Evolutionary conservation across 1,140 invertebrate species (phyloP).

Genomic region (Zeugodacus cucurbitae): DNA sequence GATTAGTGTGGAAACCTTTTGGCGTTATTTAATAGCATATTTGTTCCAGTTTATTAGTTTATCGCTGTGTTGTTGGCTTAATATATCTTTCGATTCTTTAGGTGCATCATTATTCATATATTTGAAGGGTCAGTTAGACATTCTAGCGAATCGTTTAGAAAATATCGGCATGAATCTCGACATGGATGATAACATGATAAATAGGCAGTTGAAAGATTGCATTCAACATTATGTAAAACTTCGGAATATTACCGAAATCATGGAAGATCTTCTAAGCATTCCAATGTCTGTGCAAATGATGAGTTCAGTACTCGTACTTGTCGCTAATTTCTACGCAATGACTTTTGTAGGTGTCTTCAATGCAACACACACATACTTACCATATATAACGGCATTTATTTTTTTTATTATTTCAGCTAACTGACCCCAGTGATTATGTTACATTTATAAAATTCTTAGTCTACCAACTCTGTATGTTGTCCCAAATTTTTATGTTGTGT

Average conservation of each 20-base stretch:
- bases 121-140: slow-evolving; percentile 53
- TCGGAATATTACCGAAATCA: slow-evolving; percentile 44
- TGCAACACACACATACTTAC: too few species aligned
- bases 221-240: slow-evolving; percentile 50
- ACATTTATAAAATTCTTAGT: slow-evolving; percentile 49
- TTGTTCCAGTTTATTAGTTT: slow-evolving; percentile 52
- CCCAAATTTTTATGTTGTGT: slow-evolving; percentile 58
- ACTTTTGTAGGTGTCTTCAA: slow-evolving; percentile 42
- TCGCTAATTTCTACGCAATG: slow-evolving; percentile 60
- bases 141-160: slow-evolving; percentile 51
- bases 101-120: slow-evolving; percentile 56
- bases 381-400: too few species aligned
- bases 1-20: slow-evolving; percentile 28
- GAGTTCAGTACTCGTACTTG: slow-evolving; percentile 56
- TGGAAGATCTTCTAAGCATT: slow-evolving; percentile 52
- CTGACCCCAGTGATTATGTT: slow-evolving; percentile 46
- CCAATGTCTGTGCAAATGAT: slow-evolving; percentile 57
- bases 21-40: slow-evolving; percentile 20
- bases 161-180: slow-evolving; percentile 38
- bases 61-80: slow-evolving; percentile 47
- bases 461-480: slow-evolving; percentile 57
- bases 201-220: slow-evolving; percentile 49
- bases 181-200: neutral
- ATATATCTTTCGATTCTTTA: slow-evolving; percentile 57
- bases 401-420: slow-evolving; percentile 46